Conservation (phyloP, 2,113 vertebrate species). For the Ptilonorhynchus violaceus region DNA sequence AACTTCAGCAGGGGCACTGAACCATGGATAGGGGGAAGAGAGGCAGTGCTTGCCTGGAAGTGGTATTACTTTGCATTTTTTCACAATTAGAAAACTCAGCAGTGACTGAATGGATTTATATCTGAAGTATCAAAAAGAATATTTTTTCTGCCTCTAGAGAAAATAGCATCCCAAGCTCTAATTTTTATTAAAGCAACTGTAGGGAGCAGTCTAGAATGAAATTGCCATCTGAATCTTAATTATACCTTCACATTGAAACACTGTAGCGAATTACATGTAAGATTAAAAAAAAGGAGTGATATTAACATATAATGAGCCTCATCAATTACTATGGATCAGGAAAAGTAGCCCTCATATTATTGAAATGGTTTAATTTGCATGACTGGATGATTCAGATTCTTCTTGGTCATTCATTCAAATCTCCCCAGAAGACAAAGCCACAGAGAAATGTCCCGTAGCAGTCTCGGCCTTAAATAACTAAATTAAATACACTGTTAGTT, state of each 20-base stretch:
- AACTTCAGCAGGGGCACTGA: background rate
- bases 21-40: background rate
- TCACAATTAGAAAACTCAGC: constrained; percentile 6
- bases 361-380: constrained; percentile 58
- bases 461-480: background rate
- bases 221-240: constrained; percentile 61
- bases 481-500: constrained; percentile 15
- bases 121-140: constrained; percentile 5
- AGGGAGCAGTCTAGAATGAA: constrained; percentile 53
- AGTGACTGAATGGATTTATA: background rate
- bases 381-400: constrained; percentile 46
- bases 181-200: constrained; percentile 52
- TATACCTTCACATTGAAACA: constrained; percentile 49
- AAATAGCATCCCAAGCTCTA: constrained; percentile 14
- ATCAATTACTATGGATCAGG: constrained; percentile 61
- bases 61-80: background rate
- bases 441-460: background rate
- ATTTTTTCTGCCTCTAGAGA: background rate
- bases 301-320: constrained; percentile 65
- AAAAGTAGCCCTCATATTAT: constrained; percentile 50
- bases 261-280: constrained; percentile 29
- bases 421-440: background rate
- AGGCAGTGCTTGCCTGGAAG: background rate
- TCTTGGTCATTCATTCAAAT: constrained; percentile 50
- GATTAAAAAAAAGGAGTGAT: constrained; percentile 51